These are phyloP conservation scores for Agapornis roseicollis DNA, from an alignment of 2,113 vertebrate genomes.

Conservation along the genomic window DNA sequence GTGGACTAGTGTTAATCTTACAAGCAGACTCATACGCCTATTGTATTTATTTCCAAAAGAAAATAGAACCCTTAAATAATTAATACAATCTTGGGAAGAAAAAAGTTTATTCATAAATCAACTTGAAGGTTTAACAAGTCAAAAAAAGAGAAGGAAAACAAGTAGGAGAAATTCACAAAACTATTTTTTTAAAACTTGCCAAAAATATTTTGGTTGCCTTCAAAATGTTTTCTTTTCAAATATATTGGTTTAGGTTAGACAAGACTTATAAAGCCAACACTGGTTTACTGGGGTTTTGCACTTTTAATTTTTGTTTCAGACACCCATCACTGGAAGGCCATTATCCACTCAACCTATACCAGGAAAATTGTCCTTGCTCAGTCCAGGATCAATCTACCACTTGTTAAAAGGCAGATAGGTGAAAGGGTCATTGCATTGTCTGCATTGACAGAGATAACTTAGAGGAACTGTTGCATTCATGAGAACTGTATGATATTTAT, in stretches of 20 bases:
- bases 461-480: conserved; percentile 79
- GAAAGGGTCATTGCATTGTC: conserved; percentile 76
- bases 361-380: conserved; percentile 72
- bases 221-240: neutral
- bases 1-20: neutral
- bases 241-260: neutral
- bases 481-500: conserved; percentile 71
- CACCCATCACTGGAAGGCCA: neutral
- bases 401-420: conserved; percentile 60
- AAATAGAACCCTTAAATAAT: neutral
- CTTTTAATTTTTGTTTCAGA: neutral
- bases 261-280: neutral
- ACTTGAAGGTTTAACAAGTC: neutral
- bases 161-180: neutral
- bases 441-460: conserved; percentile 79
- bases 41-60: neutral
- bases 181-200: neutral
- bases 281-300: neutral
- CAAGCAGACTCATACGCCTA: neutral
- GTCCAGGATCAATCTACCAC: conserved; percentile 68
- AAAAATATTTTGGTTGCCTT: neutral
- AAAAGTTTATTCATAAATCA: neutral
- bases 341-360: neutral
- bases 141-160: neutral
- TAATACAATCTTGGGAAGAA: neutral